Evolutionary conservation across 2,797 vertebrate genomes (phyloP).

Genomic region (Tamandua tetradactyla): DNA sequence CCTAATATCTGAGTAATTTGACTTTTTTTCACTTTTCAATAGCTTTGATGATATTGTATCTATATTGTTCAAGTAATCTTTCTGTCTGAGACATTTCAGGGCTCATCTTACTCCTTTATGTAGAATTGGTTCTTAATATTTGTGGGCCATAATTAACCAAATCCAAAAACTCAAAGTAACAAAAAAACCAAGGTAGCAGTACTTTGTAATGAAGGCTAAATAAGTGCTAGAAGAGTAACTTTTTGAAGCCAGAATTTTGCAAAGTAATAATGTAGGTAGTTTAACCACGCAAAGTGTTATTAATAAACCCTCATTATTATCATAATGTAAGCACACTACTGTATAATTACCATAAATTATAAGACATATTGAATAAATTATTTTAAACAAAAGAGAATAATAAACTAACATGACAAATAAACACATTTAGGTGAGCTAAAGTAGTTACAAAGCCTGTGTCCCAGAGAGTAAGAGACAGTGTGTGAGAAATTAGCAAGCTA

Average conservation of each 20-base stretch:
- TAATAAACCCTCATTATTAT: conserved; percentile 41
- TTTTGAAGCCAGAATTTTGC: conserved; percentile 24
- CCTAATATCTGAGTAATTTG: not conserved
- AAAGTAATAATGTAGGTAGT: conserved; percentile 41
- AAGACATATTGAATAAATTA: conserved; percentile 13
- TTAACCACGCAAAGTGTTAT: conserved; percentile 27
- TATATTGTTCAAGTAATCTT: not conserved
- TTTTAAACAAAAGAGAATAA: conserved; percentile 37
- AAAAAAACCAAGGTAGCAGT: not conserved
- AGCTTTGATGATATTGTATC: not conserved
- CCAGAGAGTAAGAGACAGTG: not conserved
- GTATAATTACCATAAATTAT: conserved; percentile 49
- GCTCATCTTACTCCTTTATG: not conserved
- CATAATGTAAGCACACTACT: conserved; percentile 4
- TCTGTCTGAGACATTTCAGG: not conserved
- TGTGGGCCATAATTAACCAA: not conserved
- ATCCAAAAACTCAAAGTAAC: not conserved
- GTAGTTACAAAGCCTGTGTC: conserved; percentile 54
- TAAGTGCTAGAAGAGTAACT: conserved; percentile 37
- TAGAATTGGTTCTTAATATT: not conserved
- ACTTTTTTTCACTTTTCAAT: not conserved
- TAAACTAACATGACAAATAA: conserved; percentile 46
- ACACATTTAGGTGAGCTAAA: not conserved
- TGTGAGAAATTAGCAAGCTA: conserved; percentile 23
- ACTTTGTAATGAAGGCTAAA: conserved; percentile 34